phyloP scores from a whole-genome alignment of 2,888 invertebrate species.

The Xylocampa areola region DNA sequence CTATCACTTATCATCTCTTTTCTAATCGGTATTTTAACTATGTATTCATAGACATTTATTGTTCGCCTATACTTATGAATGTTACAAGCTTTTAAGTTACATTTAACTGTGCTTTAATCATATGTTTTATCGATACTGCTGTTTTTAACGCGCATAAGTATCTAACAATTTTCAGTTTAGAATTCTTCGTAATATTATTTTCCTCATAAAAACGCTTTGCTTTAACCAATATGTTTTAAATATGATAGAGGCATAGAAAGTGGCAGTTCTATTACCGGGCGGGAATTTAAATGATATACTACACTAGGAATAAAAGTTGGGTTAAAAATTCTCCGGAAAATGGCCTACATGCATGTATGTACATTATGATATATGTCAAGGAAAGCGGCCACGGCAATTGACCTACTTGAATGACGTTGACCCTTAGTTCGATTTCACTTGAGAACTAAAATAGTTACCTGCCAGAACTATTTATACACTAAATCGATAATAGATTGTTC shows the following conservation, averaged over 20 bases:
- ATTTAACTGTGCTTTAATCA: no score
- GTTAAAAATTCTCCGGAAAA: constrained; percentile 18
- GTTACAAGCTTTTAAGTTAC: no score
- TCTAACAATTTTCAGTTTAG: no score
- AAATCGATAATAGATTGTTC: constrained; percentile 29
- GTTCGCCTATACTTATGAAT: no score
- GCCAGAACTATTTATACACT: constrained; percentile 26
- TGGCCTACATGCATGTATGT: constrained; percentile 2
- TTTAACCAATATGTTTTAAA: neutral
- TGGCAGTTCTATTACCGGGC: neutral
- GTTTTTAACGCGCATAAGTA: no score
- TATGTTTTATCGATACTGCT: no score
- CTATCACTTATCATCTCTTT: no score
- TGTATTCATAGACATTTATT: no score
- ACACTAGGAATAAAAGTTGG: neutral
- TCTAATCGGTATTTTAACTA: no score
- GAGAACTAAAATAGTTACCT: constrained; percentile 31
- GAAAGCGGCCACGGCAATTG: constrained; percentile 37
- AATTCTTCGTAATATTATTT: neutral
- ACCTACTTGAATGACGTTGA: constrained; percentile 46
- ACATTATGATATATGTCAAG: constrained; percentile 33
- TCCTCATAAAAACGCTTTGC: neutral
- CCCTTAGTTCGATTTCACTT: constrained; percentile 32
- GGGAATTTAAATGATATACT: neutral
- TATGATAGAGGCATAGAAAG: neutral